phyloP scores from a whole-genome alignment of 2,888 invertebrate species.

The Dione juno region DNA sequence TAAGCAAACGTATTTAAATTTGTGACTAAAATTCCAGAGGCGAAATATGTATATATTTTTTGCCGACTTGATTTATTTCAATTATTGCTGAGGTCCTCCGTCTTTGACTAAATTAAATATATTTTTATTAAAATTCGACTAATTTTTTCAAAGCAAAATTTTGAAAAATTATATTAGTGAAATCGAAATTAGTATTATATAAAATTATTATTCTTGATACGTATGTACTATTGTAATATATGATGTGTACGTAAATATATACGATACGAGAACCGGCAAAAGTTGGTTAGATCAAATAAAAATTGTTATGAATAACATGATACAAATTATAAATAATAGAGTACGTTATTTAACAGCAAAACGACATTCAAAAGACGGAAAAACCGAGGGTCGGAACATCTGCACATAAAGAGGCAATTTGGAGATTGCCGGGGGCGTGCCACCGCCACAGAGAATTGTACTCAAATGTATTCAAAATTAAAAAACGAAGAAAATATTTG shows the following conservation, averaged over 20 bases:
- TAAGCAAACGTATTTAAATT: conserved; percentile 38
- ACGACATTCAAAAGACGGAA: conserved; percentile 83
- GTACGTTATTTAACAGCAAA: conserved; percentile 82
- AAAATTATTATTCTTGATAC: not conserved
- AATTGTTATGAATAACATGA: conserved; percentile 50
- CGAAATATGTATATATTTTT: conserved; percentile 18
- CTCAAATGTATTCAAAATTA: conserved; percentile 82
- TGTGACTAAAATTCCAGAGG: conserved; percentile 21
- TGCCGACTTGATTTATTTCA: conserved; percentile 22
- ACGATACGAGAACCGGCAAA: not conserved
- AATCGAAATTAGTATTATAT: not conserved
- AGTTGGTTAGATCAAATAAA: not conserved
- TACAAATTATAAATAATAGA: conserved; percentile 77
- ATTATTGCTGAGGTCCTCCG: conserved; percentile 18
- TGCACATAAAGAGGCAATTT: conserved; percentile 84
- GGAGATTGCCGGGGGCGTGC: conserved; percentile 82
- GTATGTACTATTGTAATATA: not conserved
- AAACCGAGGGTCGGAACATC: conserved; percentile 82
- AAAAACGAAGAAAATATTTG: conserved; percentile 78
- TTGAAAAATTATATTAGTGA: not conserved
- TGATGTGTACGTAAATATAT: not conserved
- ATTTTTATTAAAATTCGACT: conserved; percentile 18
- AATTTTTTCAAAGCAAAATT: not conserved
- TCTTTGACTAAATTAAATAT: conserved; percentile 8
- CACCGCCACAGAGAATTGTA: conserved; percentile 78